Base-by-base conservation (phyloP, 2,888 invertebrate species). In the Ectobius pallidus region DNA sequence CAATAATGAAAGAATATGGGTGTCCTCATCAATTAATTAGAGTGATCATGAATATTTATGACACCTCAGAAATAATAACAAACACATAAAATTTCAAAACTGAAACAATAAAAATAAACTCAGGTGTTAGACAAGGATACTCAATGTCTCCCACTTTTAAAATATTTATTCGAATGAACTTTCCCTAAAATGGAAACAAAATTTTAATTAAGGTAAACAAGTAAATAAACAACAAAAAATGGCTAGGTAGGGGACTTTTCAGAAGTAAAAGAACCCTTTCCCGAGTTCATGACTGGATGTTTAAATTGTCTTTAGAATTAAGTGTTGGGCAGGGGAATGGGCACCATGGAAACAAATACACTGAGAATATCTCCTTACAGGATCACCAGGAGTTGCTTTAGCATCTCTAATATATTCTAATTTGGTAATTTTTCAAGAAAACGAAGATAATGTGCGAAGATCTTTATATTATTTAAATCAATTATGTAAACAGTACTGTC, bases 111-210 rank as follows among this genome's bases (percentile, higher is more conserved):
- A n/a, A n/a, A n/a, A n/a, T n/a, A n/a, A n/a, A n/a, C n/a, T n/a
- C n/a, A n/a, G n/a, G n/a, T n/a, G n/a, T n/a, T n/a, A n/a, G n/a
- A n/a, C n/a, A n/a, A 52, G 3, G 3, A 20, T 6, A 20, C 2
- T 52, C 52, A 52, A 52, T 52, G 18, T 52, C 52, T 18, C 52
- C 52, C 52, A 52, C 52, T 52, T 2, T 52, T 52, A n/a, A 18
- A 52, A 52, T 6, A 52, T 52, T 3, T 52, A 14, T 52, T 1
- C 3, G 52, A 52, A 52, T 52, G 2, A 2, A 14, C 7, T 6
- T 52, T 52, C 52, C 52, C 14, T 52, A 52, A 52, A 52, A 52
- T 18, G 52, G 18, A 6, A 3, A 52, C 52, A 3, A 52, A 52
- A 52, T 52, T 1, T 1, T n/a, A 52, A 52, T 9, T 1, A 3